Evolutionary conservation across 2,113 vertebrate genomes (phyloP).

Genomic region (Rhinolophus ferrumequinum): DNA sequence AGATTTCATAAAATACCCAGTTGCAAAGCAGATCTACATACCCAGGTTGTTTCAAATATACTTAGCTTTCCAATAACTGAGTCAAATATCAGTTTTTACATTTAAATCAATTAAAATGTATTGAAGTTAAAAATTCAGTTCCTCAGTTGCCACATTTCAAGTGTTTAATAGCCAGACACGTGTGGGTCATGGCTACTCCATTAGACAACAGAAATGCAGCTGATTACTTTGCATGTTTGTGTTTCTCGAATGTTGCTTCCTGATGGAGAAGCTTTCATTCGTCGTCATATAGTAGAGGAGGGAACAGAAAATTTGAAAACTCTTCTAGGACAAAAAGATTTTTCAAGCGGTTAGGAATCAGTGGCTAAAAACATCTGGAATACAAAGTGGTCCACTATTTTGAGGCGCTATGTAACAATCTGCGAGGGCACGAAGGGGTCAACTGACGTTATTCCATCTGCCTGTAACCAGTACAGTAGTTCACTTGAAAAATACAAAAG

Average conservation of each 20-base stretch:
- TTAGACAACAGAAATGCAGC: rapidly evolving
- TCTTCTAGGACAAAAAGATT: neutral
- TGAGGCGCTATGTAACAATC: neutral
- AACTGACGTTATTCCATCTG: neutral
- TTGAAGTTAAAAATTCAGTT: neutral
- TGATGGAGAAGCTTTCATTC: neutral
- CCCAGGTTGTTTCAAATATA: neutral
- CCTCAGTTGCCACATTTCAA: neutral
- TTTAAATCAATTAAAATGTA: neutral
- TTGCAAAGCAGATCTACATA: neutral
- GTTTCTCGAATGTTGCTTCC: neutral
- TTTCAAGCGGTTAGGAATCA: neutral
- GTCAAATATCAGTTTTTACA: neutral
- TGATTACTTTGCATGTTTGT: neutral
- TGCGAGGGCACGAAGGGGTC: neutral
- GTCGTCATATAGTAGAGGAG: neutral
- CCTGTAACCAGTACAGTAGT: neutral
- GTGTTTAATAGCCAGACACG: neutral
- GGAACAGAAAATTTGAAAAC: neutral
- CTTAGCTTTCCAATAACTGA: neutral
- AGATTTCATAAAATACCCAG: neutral
- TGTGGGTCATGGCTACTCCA: rapidly evolving
- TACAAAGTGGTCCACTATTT: neutral
- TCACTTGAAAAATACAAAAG: neutral
- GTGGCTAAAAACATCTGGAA: neutral